Evolutionary conservation across 2,888 invertebrate genomes (phyloP), one percentile per base, ranked within the genome.

Genomic region (Caenorhabditis macrosperma): DNA sequence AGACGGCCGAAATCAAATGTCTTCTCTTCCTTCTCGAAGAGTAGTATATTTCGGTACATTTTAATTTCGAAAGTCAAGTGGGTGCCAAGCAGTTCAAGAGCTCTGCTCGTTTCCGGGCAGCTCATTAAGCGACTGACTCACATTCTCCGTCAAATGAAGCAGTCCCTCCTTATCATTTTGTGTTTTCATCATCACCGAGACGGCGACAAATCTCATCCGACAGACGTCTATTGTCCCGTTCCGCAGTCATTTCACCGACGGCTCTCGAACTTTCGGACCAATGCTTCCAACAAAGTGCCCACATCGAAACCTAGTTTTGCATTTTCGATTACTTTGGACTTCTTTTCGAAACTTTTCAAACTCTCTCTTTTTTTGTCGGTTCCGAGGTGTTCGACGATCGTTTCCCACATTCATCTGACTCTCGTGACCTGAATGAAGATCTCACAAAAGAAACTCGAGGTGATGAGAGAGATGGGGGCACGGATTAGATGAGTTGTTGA

Each of bases 321-420:
- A 69, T 69, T 69, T 69, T 69, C 69, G 59, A 69, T 50, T 41
- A 69, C 50, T 46, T 30, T 28, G 46, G 22, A 59, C 38, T 33
- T 59, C 28, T 20, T 46, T 68, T 28, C 20, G 17, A 46, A 61
- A 46, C n/a, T 46, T 68, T 35, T 20, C 41, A 20, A 26, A 46
- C 24, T 7, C 10, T 7, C 15, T 12, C 38, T 38, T 15, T 38
- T 12, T 38, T 38, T 38, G 48, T 17, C 48, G 28, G n/a, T 30
- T n/a, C 22, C 38, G 55, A 68, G 68, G 68, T 68, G 68, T 69
- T 69, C 60, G 60, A n/a, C n/a, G n/a, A 50, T 60, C 60, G 48
- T 59, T 69, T 69, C 60, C 35, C 69, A 60, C 69, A 69, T 69
- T 69, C 60, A 69, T 69, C 15, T 12, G 35, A n/a, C n/a, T 10